Evolutionary conservation across 1,140 invertebrate genomes (phyloP), one percentile per base, ranked within the genome.

Genomic region (Eupeodes corollae): DNA sequence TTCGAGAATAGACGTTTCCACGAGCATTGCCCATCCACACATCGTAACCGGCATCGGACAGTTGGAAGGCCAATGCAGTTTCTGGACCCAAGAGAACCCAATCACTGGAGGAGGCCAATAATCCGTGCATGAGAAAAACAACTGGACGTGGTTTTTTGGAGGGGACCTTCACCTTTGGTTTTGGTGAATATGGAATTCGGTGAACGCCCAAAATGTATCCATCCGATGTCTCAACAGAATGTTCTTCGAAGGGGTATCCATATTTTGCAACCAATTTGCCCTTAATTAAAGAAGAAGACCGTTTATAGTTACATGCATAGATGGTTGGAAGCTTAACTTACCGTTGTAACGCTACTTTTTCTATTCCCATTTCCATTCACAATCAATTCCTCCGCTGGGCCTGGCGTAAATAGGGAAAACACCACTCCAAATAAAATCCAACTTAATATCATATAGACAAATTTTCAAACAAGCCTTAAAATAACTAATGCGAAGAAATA

Each of bases 11-110:
- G 6, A 72, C 74, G 57, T 82, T 86, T 10, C 85, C 83, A 35
- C 85, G 72, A 6, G 74, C 73, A 61, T 88, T 88, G n/a, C 76
- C 78, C 53, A 88, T 63, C 82, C 82, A 88, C 8, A 87, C 82
- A 51, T 88, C 84, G 48, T 77, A 87, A 19, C 80, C 81, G 34
- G 70, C 67, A 51, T 86, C 76, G 5, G 74, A 75, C 9, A 83
- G 47, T 37, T 59, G 39, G 10, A 49, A 63, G 2, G 58, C 66
- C 38, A 68, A 39, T 1, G 73, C 74, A 60, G 81, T 78, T 30
- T 73, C 61, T 34, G 79, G 78, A 15, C 80, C 80, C 55, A 80
- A 74, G 10, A 86, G 67, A 15, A 90, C 69, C 76, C 78, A 91
- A 64, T 86, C 83, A 6, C 80, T 76, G 11, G 84, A 86, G 58